Base-by-base conservation (phyloP, 2,797 vertebrate genomes). In the Alauda arvensis region DNA sequence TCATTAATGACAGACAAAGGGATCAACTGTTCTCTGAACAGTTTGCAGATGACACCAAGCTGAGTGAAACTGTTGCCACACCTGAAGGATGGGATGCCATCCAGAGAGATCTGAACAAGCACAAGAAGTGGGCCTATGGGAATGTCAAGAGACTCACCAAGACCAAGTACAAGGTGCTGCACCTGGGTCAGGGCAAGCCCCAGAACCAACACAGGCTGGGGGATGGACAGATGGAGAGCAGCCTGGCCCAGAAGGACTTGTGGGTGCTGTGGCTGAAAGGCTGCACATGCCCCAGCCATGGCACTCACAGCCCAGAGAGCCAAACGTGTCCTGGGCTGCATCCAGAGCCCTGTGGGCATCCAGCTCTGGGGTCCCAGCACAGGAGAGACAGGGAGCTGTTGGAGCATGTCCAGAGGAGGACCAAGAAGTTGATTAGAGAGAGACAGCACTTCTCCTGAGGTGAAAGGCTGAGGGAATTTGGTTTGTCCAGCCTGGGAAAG, bases 251-350 rank as follows among this genome's bases (percentile, higher is more conserved):
- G 9, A 53, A 68, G 21, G 21, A n/a, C 9, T 37, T 21, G 19
- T 7, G 4, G 7, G 4, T 25, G 3, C 59, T 6, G n/a, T 0
- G 24, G 4, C 2, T 1, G 11, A 45, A 23, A 63, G 5, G 37
- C n/a, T 70, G 74, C 12, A 56, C 28, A 18, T 8, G 13, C 42
- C 9, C 19, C 57, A 49, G 10, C 28, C 1, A 20, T 8, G 18
- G 31, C 16, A 29, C 45, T 19, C 0, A 0, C 28, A 60, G 61
- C 13, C 33, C 61, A 83, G 33, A 45, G 4, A 51, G n/a, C 13
- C 74, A 70, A 6, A 4, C 0, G 0, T 51, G 17, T 51, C 23
- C 28, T 51, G 39, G 12, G 51, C 43, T 77, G 28, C 37, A 57
- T 13, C 28, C 52, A 78, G 5, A 85, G 75, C 33, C 45, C 11